A percentile compares a stretch with the other conserved stretches of the same genome.
These are phyloP conservation scores for Volucella zonaria DNA, from an alignment of 2,888 invertebrate species.

Conservation along the genomic window DNA sequence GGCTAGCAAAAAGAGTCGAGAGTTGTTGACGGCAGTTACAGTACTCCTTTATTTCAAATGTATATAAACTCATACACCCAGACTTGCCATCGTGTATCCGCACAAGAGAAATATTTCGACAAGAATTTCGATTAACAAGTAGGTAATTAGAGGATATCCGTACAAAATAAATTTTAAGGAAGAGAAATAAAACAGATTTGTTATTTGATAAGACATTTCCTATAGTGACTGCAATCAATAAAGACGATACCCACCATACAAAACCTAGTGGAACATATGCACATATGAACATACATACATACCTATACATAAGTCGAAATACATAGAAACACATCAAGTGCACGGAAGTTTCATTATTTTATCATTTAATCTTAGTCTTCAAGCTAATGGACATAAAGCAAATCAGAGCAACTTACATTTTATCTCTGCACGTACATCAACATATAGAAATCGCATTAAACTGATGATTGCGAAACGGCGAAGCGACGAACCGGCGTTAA, in stretches of 20 bases:
- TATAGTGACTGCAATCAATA: conserved; percentile 45
- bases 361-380: conserved; percentile 26
- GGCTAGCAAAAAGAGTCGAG: conserved; percentile 43
- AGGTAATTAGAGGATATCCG: conserved; percentile 60
- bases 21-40: conserved; percentile 42
- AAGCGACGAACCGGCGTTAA: conserved; percentile 78
- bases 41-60: conserved; percentile 29
- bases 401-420: conserved; percentile 32
- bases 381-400: conserved; percentile 51
- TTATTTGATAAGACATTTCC: conserved; percentile 47
- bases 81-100: no score
- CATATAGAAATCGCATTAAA: conserved; percentile 46
- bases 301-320: conserved; percentile 4
- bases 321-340: conserved; percentile 14
- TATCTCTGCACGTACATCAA: conserved; percentile 23
- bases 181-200: conserved; percentile 22
- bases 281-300: no score
- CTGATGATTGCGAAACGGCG: conserved; percentile 76
- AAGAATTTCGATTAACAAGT: conserved; percentile 60
- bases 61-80: conserved; percentile 12
- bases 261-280: conserved; percentile 8
- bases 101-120: conserved; percentile 40
- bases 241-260: conserved; percentile 53
- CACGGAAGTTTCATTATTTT: conserved; percentile 22
- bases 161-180: conserved; percentile 43